Conservation (phyloP, 35 echinoderm and acorn worm genomes). For the Ptychodera flava region DNA sequence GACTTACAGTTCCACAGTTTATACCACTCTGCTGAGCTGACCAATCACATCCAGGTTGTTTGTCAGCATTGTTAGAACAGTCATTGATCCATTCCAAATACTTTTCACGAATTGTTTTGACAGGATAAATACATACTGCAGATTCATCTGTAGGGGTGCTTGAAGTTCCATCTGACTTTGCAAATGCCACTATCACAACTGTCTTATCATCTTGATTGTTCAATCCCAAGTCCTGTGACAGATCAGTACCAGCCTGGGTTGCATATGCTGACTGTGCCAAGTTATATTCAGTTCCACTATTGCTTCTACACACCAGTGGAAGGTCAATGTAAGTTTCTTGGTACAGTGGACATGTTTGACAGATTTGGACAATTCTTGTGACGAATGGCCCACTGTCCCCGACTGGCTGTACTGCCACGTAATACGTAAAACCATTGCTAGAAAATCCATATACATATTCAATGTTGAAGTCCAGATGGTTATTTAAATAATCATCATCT, state of each 20-base stretch:
- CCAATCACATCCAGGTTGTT: not conserved
- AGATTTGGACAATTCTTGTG: constrained; percentile 73
- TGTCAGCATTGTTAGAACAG: constrained; percentile 5
- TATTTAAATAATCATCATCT: not conserved
- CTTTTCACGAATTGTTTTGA: constrained; percentile 40
- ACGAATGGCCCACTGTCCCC: not conserved
- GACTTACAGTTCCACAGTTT: not conserved
- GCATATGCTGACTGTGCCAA: constrained; percentile 70
- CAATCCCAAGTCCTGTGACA: not conserved
- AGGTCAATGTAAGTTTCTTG: constrained; percentile 73
- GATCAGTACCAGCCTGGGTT: constrained; percentile 25
- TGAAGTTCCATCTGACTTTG: constrained; percentile 32
- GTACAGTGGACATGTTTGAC: constrained; percentile 42
- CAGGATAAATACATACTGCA: constrained; percentile 78
- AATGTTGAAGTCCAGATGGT: constrained; percentile 45
- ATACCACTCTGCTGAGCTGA: not conserved
- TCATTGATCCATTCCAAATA: constrained; percentile 46
- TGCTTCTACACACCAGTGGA: constrained; percentile 41
- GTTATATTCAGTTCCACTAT: constrained; percentile 41
- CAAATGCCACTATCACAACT: constrained; percentile 72
- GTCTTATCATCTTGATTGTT: constrained; percentile 18
- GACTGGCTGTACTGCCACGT: constrained; percentile 56
- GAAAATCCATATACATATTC: constrained; percentile 75
- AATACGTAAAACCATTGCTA: constrained; percentile 62
- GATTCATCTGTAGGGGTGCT: constrained; percentile 39